Conservation (phyloP, 2,113 vertebrate genomes). For the Peromyscus leucopus region DNA sequence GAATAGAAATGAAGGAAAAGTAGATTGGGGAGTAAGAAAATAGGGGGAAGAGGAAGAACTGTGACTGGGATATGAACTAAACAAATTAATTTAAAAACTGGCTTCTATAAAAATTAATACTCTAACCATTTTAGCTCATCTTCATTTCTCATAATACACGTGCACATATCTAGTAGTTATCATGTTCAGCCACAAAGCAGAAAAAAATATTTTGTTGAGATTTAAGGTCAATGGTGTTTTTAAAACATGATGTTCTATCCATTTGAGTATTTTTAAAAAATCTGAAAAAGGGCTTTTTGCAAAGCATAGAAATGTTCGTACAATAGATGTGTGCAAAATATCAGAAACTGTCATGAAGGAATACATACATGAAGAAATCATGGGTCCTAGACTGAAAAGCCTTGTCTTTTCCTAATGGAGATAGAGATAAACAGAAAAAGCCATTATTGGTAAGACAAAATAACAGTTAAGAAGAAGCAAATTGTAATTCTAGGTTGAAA, state of each 20-base stretch:
- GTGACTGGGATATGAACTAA: too few species aligned
- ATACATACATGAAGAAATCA: neutral
- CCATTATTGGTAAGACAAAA: neutral
- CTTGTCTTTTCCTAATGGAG: neutral
- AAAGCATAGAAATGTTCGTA: neutral
- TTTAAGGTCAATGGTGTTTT: neutral
- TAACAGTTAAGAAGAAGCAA: neutral
- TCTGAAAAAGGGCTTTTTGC: neutral
- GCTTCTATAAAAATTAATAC: neutral
- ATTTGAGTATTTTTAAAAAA: neutral
- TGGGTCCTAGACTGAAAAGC: neutral
- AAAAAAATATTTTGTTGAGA: neutral
- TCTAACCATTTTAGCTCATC: neutral
- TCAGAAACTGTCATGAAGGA: neutral
- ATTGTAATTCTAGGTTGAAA: neutral
- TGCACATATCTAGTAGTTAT: neutral
- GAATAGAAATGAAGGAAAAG: too few species aligned
- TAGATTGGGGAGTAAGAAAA: neutral
- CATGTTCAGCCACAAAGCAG: neutral
- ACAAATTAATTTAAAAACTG: too few species aligned
- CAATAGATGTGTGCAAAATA: constrained; percentile 13
- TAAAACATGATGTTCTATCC: constrained; percentile 42
- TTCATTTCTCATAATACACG: neutral
- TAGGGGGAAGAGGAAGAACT: too few species aligned
- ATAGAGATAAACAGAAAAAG: neutral